Evolutionary conservation across 2,113 vertebrate species (phyloP), one percentile per base, ranked within the genome.

Genomic region (Leptocoma aspasia): DNA sequence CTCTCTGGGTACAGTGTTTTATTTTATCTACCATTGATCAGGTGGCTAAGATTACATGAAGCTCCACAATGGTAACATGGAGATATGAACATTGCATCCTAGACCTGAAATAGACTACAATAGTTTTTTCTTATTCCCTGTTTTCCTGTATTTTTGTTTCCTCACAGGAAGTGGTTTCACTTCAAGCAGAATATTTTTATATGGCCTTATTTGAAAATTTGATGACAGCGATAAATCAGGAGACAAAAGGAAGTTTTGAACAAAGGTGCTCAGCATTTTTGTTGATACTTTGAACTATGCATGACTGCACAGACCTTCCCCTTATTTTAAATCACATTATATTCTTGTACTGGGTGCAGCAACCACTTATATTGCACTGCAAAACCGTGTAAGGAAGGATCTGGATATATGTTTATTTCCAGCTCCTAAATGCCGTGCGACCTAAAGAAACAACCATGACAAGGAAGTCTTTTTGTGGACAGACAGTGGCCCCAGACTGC

Each of bases 401-500:
- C 86, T 78, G 37, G 53, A 44, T 75, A n/a, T 56, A 61, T 28
- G 20, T 65, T 93, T 93, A 66, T 80, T 90, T 90, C 56, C 60
- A 90, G 52, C 80, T 66, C 68, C 56, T 83, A 84, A 92, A 86
- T 78, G 72, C 52, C 24, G 6, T 83, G 57, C 56, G 63, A 83
- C 47, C 39, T 86, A 83, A 93, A 89, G 90, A 94, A 96, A 94
- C 64, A 52, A 69, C 76, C 90, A 84, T 79, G 76, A 86, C 86
- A 75, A 90, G 91, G 49, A 92, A 90, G 59, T 80, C 56, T 93
- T 95, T 95, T 88, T 94, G 57, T 92, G 77, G 65, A 89, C 49
- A 87, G 89, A 71, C 69, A 84, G 93, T 95, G 93, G 82, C 90
- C 90, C 61, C 83, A 94, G 88, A 91, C 78, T 92, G 90, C 82